phyloP scores from a whole-genome alignment of 2,113 vertebrate species.

The Pelecanoides urinatrix region DNA sequence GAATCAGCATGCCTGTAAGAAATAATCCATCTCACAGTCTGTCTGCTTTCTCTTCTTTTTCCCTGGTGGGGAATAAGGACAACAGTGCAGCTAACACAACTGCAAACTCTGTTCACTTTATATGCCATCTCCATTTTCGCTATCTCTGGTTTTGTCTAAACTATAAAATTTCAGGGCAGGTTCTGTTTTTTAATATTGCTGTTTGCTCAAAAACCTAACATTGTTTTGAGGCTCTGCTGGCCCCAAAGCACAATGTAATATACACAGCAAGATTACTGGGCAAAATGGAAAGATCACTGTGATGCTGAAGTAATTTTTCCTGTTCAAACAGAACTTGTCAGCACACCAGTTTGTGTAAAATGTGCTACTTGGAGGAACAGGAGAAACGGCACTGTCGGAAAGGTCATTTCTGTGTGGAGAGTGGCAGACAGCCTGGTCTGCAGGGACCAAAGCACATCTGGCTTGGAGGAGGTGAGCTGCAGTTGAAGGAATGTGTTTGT shows the following conservation, averaged over 20 bases:
- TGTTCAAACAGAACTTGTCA: constrained; percentile 1
- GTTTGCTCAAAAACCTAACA: not conserved
- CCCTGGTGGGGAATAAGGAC: not conserved
- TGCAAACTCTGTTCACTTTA: not conserved
- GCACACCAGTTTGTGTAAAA: not conserved
- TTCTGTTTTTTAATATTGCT: not conserved
- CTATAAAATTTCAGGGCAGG: not conserved
- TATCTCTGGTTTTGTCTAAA: not conserved
- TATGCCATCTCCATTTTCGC: not conserved
- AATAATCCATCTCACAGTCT: not conserved
- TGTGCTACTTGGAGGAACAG: not conserved
- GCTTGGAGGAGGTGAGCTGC: not conserved
- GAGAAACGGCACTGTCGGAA: rapidly evolving
- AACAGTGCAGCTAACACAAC: not conserved
- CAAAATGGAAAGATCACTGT: not conserved
- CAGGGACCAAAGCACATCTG: not conserved
- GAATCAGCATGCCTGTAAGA: not conserved
- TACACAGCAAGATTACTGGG: not conserved
- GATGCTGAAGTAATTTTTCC: not conserved
- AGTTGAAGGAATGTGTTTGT: not conserved
- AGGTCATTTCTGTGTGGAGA: not conserved
- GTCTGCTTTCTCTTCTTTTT: not conserved
- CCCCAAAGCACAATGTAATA: constrained; percentile 2
- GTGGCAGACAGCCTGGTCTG: not conserved
- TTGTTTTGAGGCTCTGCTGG: not conserved